Base-by-base conservation (phyloP, 2,888 invertebrate species). In the Eudemis profundana region DNA sequence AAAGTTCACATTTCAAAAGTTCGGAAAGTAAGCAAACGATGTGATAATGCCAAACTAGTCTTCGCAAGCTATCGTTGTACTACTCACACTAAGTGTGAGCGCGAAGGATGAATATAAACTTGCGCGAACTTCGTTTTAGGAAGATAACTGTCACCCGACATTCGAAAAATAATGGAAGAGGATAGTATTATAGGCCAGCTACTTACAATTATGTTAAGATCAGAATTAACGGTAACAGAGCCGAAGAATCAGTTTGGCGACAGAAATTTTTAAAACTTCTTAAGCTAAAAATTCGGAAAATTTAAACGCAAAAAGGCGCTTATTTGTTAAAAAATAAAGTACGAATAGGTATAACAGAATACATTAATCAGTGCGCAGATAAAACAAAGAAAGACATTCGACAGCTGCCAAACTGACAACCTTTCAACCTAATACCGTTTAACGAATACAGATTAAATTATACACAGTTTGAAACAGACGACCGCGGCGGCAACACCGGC, bases 141-240 rank as follows among this genome's bases (percentile, higher is more conserved):
- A 56, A 56, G 47, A 42, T 19, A 44, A 27, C 42, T 36, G 21
- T 21, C 42, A 57, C 29, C 21, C 27, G 15, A 56, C 47, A 49
- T 17, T 44, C 21, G 23, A 27, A 51, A 64, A 64, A 14, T 12
- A 57, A 42, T 64, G 50, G 63, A 64, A 50, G 51, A 33, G 15
- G 44, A 56, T 29, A 56, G 27, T 38, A 38, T 38, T 38, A 61
- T 49, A 64, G 42, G 64, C 63, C 63, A 57, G 50, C 57, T 57
- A 64, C 50, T 44, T 42, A 63, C 47, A 64, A n/a, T 17, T 38
- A 49, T 15, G 17, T 50, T 38, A 56, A 38, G 36, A 57, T 63
- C 47, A 54, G 46, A 44, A 42, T 4, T 51, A 27, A 54, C 19
- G 19, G 27, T 44, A 17, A 44, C 56, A 29, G 42, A 8, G 19